A percentile compares a stretch with the other conserved stretches of the same genome.
These are phyloP conservation scores for Oenanthe melanoleuca DNA, from an alignment of 2,113 vertebrate species.

Conservation along the genomic window DNA sequence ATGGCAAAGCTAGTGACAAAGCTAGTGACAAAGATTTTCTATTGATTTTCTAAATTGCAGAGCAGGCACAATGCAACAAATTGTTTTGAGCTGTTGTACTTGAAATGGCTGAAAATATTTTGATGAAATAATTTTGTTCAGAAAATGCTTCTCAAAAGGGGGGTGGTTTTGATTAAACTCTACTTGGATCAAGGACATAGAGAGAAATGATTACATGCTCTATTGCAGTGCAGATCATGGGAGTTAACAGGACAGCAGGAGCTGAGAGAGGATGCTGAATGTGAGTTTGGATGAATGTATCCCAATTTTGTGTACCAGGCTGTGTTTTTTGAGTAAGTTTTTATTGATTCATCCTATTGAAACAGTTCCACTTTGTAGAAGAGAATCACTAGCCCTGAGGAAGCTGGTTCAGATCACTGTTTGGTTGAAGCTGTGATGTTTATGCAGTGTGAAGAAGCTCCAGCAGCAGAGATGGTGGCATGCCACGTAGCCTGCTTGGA, in stretches of 20 bases:
- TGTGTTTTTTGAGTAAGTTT: neutral
- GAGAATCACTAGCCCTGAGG: neutral
- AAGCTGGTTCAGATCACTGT: neutral
- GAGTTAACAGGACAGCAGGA: neutral
- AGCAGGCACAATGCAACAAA: neutral
- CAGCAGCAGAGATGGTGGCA: neutral
- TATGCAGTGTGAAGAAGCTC: neutral
- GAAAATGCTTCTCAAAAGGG: neutral
- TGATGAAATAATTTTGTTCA: slow-evolving; percentile 5
- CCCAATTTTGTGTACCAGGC: neutral
- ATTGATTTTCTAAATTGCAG: slow-evolving; percentile 10
- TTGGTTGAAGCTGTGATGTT: neutral
- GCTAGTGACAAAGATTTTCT: neutral
- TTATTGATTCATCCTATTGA: neutral
- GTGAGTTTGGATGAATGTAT: neutral
- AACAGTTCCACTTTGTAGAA: neutral
- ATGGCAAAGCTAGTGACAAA: neutral
- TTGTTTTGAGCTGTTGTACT: neutral
- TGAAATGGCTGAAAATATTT: slow-evolving; percentile 30
- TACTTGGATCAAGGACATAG: neutral
- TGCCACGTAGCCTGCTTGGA: neutral
- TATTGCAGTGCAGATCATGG: neutral
- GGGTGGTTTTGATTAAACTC: neutral
- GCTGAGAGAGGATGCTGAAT: neutral
- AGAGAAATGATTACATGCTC: neutral